A percentile compares a stretch with the other conserved stretches of the same genome.
phyloP scores from a whole-genome alignment of 2,888 invertebrate genomes.

The Hofmannophila pseudospretella region DNA sequence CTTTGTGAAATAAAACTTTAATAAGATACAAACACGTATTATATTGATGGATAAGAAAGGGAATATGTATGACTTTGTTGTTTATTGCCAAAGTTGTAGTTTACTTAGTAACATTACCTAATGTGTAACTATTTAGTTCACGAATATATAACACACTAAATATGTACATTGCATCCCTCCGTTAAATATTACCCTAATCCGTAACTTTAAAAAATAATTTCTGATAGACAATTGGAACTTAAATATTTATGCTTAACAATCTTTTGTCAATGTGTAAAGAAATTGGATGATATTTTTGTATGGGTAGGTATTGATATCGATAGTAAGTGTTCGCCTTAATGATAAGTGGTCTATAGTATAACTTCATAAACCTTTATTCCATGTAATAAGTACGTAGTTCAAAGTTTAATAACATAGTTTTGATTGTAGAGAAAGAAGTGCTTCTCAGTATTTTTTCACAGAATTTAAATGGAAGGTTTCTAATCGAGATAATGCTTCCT shows the following conservation, averaged over 20 bases:
- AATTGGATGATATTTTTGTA: conserved; percentile 74
- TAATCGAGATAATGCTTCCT: neutral
- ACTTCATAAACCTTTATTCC: conserved; percentile 20
- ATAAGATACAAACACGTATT: conserved; percentile 17
- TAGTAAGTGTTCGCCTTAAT: conserved; percentile 57
- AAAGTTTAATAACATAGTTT: conserved; percentile 3
- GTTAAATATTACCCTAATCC: conserved; percentile 16
- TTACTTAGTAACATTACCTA: conserved; percentile 22
- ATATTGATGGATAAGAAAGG: conserved; percentile 19
- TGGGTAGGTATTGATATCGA: conserved; percentile 58
- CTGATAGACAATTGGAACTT: conserved; percentile 9
- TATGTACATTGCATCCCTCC: conserved; percentile 17
- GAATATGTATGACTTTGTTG: conserved; percentile 20
- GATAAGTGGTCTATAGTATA: conserved; percentile 26
- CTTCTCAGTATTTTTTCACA: conserved; percentile 29
- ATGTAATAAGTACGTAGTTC: conserved; percentile 13
- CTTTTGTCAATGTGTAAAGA: conserved; percentile 62
- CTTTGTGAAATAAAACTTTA: conserved; percentile 6
- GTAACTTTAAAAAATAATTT: conserved; percentile 13
- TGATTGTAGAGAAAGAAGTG: conserved; percentile 3
- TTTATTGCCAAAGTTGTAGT: conserved; percentile 38
- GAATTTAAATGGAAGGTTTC: conserved; percentile 15
- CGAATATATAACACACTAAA: conserved; percentile 2
- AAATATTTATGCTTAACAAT: conserved; percentile 53
- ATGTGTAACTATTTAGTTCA: conserved; percentile 7